These are phyloP conservation scores for Stenotaenia linearis DNA, from an alignment of 2,888 invertebrate species.

Conservation along the genomic window DNA sequence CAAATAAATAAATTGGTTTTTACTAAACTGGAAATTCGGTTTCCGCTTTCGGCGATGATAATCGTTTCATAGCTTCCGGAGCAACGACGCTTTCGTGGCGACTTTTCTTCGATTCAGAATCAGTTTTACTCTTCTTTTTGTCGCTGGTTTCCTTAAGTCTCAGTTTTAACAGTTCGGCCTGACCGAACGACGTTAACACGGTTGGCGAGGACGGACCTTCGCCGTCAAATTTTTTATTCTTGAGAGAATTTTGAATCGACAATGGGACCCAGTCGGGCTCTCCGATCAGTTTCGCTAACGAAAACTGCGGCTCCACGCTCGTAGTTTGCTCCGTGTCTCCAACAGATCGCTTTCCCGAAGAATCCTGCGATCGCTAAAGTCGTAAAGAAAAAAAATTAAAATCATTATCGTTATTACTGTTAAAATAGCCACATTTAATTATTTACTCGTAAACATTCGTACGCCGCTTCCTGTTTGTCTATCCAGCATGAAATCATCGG, in stretches of 20 bases:
- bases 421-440: too few species aligned
- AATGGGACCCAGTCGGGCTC: background rate
- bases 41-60: background rate
- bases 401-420: too few species aligned
- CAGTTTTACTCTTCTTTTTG: background rate
- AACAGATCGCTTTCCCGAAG: background rate
- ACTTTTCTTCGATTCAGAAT: background rate
- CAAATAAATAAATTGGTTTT: too few species aligned
- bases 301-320: too few species aligned
- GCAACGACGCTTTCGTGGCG: background rate
- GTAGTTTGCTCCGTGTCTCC: background rate
- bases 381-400: too few species aligned
- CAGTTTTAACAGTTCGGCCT: background rate
- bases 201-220: background rate
- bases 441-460: background rate
- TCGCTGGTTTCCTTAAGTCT: background rate
- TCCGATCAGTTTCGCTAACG: background rate
- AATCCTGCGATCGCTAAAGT: background rate
- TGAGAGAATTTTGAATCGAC: background rate
- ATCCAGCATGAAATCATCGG: slow-evolving; percentile 6
- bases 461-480: background rate
- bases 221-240: background rate
- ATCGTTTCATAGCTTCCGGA: background rate
- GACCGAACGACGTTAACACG: background rate
- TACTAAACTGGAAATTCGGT: too few species aligned